These are phyloP conservation scores for Psophia crepitans DNA, from an alignment of 2,113 vertebrate genomes.

Conservation along the genomic window DNA sequence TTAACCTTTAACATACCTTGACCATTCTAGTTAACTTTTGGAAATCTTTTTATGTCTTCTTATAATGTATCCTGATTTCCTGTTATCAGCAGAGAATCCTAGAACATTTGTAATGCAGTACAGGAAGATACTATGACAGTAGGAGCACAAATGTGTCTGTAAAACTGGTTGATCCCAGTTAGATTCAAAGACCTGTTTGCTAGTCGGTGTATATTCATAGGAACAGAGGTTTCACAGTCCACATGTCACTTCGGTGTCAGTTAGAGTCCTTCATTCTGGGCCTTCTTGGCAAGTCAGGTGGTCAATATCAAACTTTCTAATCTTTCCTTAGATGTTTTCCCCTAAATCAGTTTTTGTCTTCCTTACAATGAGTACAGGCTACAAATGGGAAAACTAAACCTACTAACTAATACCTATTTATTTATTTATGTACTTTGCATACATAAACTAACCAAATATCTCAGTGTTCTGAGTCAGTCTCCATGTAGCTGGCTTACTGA, in stretches of 20 bases:
- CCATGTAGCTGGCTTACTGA: background rate
- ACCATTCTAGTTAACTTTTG: background rate
- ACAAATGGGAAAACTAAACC: background rate
- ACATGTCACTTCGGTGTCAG: background rate
- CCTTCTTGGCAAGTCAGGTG: background rate
- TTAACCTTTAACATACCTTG: background rate
- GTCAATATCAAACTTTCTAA: background rate
- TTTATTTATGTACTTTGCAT: background rate
- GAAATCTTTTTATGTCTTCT: background rate
- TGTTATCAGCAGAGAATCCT: background rate
- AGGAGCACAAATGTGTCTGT: background rate
- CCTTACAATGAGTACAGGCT: background rate
- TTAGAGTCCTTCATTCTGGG: background rate
- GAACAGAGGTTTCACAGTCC: background rate
- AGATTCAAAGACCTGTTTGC: background rate
- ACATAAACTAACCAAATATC: background rate
- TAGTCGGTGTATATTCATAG: fast-evolving
- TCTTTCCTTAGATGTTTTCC: background rate
- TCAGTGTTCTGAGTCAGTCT: background rate
- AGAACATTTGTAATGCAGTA: background rate
- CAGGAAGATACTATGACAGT: background rate
- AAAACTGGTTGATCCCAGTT: background rate
- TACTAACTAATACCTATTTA: background rate
- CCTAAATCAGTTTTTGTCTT: background rate
- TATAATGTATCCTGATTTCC: background rate